Base-by-base conservation (phyloP, 2,797 vertebrate genomes). In the Oreonectes daqikongensis region DNA sequence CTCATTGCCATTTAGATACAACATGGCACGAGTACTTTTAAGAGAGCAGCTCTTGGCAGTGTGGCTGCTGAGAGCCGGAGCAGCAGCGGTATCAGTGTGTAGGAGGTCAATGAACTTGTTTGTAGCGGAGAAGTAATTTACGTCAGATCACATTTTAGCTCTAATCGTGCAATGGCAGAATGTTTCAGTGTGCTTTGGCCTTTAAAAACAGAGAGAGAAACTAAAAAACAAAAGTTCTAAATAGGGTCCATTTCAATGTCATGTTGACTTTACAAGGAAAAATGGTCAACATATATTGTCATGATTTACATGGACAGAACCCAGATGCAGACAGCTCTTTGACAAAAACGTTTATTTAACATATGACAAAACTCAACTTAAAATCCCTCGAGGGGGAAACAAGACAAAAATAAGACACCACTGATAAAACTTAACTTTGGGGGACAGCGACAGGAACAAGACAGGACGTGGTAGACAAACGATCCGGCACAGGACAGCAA, bases 141-240 rank as follows among this genome's bases (percentile, higher is more conserved):
- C 18, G 20, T 52, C 57, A 63, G 18, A 12, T 59, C 28, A 38
- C 40, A 71, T 68, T 35, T 67, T 74, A 67, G 30, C 61, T 59
- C 68, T 81, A 75, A 81, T 64, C 12, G 30, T 68, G 73, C 42
- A 35, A 22, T 75, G 22, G 14, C 79, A 72, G 38, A 66, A 74
- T 66, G 65, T 57, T 46, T 46, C 1, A 60, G 74, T 60, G 57
- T 72, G 76, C 24, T 79, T 65, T 75, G 9, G 44, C 55, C 35
- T 61, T 75, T 80, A 61, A 68, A 76, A 46, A 32, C 60, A 71
- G 46, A 15, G 2, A 30, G 44, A 14, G 4, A 24, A 24, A 20
- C 8, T 20, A 11, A 53, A 8, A 12, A 22, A 22, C 22, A 6
- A 59, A 55, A 59, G 4, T 35, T 35, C 32, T 26, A 55, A 55